Percentiles rank a stretch among this genome's conserved stretches.
phyloP scores from a whole-genome alignment of 2,797 vertebrate genomes.

The Adelosebastes latens region DNA sequence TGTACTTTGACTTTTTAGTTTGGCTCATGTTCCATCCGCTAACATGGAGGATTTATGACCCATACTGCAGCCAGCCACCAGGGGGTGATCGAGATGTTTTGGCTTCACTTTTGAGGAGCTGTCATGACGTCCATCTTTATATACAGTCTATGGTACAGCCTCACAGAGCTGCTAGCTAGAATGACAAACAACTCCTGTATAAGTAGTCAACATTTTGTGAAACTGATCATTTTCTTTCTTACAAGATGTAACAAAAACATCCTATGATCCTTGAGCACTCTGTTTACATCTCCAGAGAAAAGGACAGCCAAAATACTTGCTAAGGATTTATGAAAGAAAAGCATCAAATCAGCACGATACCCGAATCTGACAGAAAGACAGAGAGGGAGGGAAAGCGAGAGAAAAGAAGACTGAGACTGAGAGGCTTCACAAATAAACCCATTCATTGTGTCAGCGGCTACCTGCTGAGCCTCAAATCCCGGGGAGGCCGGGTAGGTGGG shows the following conservation, averaged over 20 bases:
- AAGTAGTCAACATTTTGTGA: not conserved
- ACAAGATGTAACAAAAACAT: constrained; percentile 9
- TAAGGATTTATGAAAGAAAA: constrained; percentile 35
- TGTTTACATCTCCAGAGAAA: constrained; percentile 38
- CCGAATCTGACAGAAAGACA: constrained; percentile 29
- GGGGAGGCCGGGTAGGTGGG: constrained; percentile 29
- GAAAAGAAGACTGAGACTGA: constrained; percentile 1
- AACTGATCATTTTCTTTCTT: not conserved
- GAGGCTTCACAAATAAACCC: constrained; percentile 30
- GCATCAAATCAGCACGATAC: constrained; percentile 27
- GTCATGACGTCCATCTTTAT: no score
- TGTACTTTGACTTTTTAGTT: no score
- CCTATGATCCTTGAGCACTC: constrained; percentile 8
- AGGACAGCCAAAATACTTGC: constrained; percentile 35
- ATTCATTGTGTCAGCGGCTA: constrained; percentile 38
- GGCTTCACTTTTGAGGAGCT: no score
- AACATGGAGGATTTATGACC: no score
- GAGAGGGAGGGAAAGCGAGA: not conserved
- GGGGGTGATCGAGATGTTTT: no score
- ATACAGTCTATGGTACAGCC: no score
- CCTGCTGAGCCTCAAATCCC: constrained; percentile 45
- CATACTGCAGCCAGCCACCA: no score
- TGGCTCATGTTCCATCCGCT: accelerated
- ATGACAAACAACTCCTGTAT: not conserved
- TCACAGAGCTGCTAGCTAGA: not conserved